Evolutionary conservation across 2,113 vertebrate species (phyloP), one percentile per base, ranked within the genome.

Genomic region (Aphyosemion australe): DNA sequence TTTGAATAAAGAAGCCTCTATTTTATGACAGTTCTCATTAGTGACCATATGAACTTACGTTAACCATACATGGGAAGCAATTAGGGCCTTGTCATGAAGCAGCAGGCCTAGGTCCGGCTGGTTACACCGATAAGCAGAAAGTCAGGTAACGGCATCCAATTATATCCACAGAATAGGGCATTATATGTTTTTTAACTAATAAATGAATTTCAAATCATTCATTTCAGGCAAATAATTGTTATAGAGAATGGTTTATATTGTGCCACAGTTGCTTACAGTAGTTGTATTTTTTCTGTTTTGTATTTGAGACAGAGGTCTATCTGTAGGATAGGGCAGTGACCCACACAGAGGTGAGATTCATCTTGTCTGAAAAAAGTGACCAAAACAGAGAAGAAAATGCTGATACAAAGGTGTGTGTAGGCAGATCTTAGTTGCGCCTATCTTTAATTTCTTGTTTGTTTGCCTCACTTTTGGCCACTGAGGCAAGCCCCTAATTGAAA

Each of bases 11-110:
- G 15, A 43, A 60, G n/a, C 9, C 37, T 74, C 59, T 52, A 75
- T 87, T 89, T 85, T 91, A 92, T 93, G 93, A 95, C 93, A 94
- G 92, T 94, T 94, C 91, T 94, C 94, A 95, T 95, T 96, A 95
- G 93, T 94, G 94, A 95, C 93, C 94, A 94, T 92, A 91, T 95
- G 94, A 95, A 95, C 93, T 94, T 93, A 70, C 93, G 93, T 94
- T 93, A 95, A 90, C 83, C 91, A 93, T 92, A 94, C 0, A 83
- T 93, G 91, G 91, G 91, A 94, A 90, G 91, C 91, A 95, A 95
- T 96, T 95, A 95, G 93, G 90, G 87, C 56, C 69, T 88, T 70
- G 31, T 92, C 94, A 94, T 93, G 90, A 84, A 84, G 79, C 86
- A 91, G 94, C 92, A 89, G 91, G 87, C 70, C 79, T 71, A 73